Percentiles rank a stretch among this genome's conserved stretches.
phyloP scores from a whole-genome alignment of 2,888 invertebrate species.

The Tethea ocularis region DNA sequence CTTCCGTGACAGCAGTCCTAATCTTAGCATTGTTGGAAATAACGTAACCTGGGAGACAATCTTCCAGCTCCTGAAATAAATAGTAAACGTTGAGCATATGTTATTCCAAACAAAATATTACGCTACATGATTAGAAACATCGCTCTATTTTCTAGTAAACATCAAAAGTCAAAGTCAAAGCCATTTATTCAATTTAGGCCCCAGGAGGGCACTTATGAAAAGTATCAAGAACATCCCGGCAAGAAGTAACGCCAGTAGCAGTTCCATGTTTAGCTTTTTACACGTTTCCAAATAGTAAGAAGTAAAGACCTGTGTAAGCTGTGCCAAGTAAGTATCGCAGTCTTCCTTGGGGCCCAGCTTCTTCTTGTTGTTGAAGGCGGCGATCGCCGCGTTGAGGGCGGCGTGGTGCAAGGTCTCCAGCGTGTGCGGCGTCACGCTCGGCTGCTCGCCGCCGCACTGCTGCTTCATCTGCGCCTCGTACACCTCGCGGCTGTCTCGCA shows the following conservation, averaged over 20 bases:
- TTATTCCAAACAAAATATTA: background rate
- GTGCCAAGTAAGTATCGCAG: constrained; percentile 10
- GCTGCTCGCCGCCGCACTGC: constrained; percentile 93
- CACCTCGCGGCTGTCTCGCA: constrained; percentile 93
- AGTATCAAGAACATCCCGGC: background rate
- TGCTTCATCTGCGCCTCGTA: constrained; percentile 95
- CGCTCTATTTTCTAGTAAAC: too few species aligned
- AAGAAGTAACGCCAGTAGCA: too few species aligned
- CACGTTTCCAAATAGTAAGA: background rate
- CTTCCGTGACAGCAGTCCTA: background rate
- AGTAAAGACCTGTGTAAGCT: constrained; percentile 10
- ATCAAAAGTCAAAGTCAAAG: too few species aligned
- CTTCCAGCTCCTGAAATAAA: background rate
- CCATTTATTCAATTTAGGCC: too few species aligned
- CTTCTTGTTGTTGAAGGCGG: constrained; percentile 88
- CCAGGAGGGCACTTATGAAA: background rate
- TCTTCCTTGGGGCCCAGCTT: constrained; percentile 97
- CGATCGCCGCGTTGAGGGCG: constrained; percentile 73
- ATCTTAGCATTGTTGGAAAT: constrained; percentile 5
- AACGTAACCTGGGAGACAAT: background rate
- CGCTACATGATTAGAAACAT: background rate
- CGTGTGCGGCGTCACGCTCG: constrained; percentile 93
- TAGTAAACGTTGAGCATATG: background rate
- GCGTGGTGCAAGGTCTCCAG: constrained; percentile 87
- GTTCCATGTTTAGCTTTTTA: background rate